Evolutionary conservation across 2,113 vertebrate genomes (phyloP).

Genomic region (Phaethornis superciliosus): DNA sequence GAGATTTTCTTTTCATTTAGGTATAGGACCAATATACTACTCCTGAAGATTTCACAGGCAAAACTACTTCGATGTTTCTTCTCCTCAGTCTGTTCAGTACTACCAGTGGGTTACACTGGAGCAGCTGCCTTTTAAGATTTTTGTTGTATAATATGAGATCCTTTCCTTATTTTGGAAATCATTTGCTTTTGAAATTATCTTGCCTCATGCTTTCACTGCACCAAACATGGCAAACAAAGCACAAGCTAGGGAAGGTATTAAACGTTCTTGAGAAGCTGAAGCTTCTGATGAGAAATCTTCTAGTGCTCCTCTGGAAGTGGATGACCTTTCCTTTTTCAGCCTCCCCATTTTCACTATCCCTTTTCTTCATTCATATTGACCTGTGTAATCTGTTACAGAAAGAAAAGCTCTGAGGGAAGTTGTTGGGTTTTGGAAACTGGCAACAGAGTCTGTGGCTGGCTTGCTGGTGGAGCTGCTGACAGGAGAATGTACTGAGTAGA

Average conservation of each 20-base stretch:
- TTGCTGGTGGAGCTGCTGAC: conserved; percentile 28
- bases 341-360: not conserved
- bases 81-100: not conserved
- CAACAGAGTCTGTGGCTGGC: not conserved
- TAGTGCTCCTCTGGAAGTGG: not conserved
- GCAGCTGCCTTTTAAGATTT: not conserved
- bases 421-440: not conserved
- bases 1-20: not conserved
- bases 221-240: not conserved
- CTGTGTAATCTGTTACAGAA: conserved; percentile 50
- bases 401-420: conserved; percentile 37
- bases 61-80: not conserved
- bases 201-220: not conserved
- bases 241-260: not conserved
- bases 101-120: not conserved
- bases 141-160: not conserved
- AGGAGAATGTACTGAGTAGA: conserved; percentile 32
- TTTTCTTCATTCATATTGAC: not conserved
- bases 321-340: not conserved
- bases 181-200: not conserved
- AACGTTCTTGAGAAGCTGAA: not conserved
- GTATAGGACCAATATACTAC: not conserved
- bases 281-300: not conserved
- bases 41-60: not conserved
- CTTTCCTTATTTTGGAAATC: not conserved